Evolutionary conservation across 2,888 invertebrate species (phyloP).

Genomic region (Aspidiotus rigidus): DNA sequence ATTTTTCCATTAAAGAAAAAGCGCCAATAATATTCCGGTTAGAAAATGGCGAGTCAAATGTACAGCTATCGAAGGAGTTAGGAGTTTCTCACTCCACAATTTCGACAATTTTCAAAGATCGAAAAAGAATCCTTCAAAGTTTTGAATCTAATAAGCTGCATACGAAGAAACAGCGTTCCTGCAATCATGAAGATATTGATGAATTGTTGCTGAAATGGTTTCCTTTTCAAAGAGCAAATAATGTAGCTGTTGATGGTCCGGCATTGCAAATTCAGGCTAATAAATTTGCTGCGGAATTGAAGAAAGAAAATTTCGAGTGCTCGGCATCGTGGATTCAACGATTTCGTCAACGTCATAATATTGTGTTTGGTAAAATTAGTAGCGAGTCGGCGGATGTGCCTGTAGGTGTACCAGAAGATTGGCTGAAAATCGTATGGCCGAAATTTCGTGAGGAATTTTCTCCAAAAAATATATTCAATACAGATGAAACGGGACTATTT

Average conservation of each 20-base stretch:
- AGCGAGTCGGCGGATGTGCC: slow-evolving; percentile 11
- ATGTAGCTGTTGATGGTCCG: slow-evolving; percentile 35
- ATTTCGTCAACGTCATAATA: slow-evolving; percentile 6
- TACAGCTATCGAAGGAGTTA: slow-evolving; percentile 29
- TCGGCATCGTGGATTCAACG: slow-evolving; percentile 6
- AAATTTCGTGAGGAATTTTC: slow-evolving; percentile 35
- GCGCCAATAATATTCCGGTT: slow-evolving; percentile 34
- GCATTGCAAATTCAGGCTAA: slow-evolving; percentile 35
- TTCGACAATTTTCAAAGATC: slow-evolving; percentile 35
- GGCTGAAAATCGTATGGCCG: slow-evolving; percentile 6
- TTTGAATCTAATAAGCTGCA: slow-evolving; percentile 35
- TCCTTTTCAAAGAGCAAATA: slow-evolving; percentile 31
- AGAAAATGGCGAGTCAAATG: slow-evolving; percentile 34
- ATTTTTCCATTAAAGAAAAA: slow-evolving; percentile 36
- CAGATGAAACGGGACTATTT: slow-evolving; percentile 40
- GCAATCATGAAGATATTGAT: slow-evolving; percentile 28
- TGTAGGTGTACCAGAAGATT: background rate
- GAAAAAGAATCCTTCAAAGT: slow-evolving; percentile 35
- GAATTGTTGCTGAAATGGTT: slow-evolving; percentile 35
- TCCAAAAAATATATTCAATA: slow-evolving; percentile 39
- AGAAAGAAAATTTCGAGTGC: background rate
- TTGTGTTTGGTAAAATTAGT: slow-evolving; percentile 13
- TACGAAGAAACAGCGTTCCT: slow-evolving; percentile 31
- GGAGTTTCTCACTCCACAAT: slow-evolving; percentile 35
- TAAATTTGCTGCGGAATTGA: slow-evolving; percentile 26